Base-by-base conservation (phyloP, 2,797 vertebrate genomes). In the Karalla daura region DNA sequence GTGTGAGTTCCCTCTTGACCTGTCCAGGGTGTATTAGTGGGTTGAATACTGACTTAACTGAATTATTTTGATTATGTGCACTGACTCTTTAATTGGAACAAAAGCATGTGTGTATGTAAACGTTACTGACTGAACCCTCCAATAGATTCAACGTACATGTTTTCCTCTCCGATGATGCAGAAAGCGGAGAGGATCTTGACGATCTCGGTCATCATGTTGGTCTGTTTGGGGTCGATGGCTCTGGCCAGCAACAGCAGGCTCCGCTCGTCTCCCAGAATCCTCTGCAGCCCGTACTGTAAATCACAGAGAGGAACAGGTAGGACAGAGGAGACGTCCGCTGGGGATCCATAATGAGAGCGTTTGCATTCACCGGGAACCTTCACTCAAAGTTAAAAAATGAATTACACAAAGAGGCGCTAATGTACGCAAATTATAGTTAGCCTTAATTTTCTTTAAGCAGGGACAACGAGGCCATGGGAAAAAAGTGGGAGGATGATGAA, bases 131-230 rank as follows among this genome's bases (percentile, higher is more conserved):
- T n/a, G n/a, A n/a, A n/a, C n/a, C n/a, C n/a, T n/a, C n/a, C n/a
- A n/a, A n/a, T n/a, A 12, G 11, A 36, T 4, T 59, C 0, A 44
- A 95, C 96, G 96, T 84, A 98, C 98, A 96, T 94, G 80, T 96
- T 99, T 43, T 99, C 98, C 81, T 99, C 97, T 74, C 95, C 98
- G 46, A 99, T 90, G 70, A 99, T 99, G 79, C 97, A 99, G 86
- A 99, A 82, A 13, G 98, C 98, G 36, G 98, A 99, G 56, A 99
- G 95, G 51, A 99, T 96, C 91, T 99, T 99, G 67, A 99, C 95
- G 14, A 94, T 98, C 92, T 99, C 98, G 0, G 96, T 98, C 98
- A 99, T 99, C 96, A 98, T 98, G 82, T 85, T 94, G 23, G 96
- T 93, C 67, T 99, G 97, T 82, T 95, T 98, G 63, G 97, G 97